A percentile compares a stretch with the other conserved stretches of the same genome.
Evolutionary conservation across 2,113 vertebrate genomes (phyloP).

Genomic region (Mirounga angustirostris): DNA sequence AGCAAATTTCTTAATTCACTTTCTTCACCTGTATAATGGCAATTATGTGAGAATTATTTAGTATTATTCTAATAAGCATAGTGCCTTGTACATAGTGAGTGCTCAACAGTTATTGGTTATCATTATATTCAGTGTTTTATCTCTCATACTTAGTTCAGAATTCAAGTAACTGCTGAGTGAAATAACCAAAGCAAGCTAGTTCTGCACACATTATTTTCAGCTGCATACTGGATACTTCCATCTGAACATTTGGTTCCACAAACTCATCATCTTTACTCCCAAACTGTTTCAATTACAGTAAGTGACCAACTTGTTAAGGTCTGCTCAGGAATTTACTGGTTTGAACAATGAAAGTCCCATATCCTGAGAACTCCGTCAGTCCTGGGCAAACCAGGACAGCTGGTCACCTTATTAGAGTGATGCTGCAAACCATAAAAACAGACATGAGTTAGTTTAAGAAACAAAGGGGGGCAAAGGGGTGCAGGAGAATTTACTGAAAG

Average conservation of each 20-base stretch:
- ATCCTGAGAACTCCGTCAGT: neutral
- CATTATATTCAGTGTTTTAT: conserved; percentile 36
- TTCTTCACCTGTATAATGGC: conserved; percentile 42
- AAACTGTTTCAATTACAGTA: conserved; percentile 21
- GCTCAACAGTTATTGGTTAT: conserved; percentile 11
- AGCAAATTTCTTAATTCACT: conserved; percentile 53
- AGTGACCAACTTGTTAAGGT: conserved; percentile 42
- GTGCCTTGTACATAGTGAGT: neutral
- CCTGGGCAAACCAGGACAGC: conserved; percentile 18
- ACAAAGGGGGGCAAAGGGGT: neutral
- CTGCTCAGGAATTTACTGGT: neutral
- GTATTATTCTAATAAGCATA: neutral
- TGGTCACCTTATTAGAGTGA: conserved; percentile 17
- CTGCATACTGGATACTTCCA: neutral
- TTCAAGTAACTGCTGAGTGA: conserved; percentile 8
- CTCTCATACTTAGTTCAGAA: conserved; percentile 31
- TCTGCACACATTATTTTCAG: conserved; percentile 37
- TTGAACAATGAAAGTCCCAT: neutral
- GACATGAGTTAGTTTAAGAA: neutral
- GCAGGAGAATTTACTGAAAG: neutral
- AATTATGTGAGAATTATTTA: conserved; percentile 55
- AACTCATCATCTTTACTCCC: conserved; percentile 28
- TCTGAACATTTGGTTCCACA: conserved; percentile 19
- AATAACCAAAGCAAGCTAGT: neutral
- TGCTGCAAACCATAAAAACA: conserved; percentile 20